Evolutionary conservation across 2,113 vertebrate species (phyloP).

Genomic region (Chloebia gouldiae): DNA sequence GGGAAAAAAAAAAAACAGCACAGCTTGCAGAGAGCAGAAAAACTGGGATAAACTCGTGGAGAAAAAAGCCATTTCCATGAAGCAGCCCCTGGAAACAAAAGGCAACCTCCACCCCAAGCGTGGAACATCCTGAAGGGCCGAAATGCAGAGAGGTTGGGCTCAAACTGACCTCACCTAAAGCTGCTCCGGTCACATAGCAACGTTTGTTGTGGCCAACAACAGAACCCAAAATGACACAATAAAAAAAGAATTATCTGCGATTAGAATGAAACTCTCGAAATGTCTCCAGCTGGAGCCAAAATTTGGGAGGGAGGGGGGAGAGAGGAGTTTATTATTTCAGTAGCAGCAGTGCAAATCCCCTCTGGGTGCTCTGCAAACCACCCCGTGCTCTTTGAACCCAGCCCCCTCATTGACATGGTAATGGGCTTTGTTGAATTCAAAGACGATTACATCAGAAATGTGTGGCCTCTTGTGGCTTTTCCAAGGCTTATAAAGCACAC

Average conservation of each 20-base stretch:
- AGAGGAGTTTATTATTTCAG: conserved; percentile 82
- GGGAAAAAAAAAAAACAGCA: background rate
- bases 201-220: conserved; percentile 64
- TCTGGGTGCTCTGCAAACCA: conserved; percentile 73
- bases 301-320: conserved; percentile 2
- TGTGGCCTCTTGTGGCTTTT: conserved; percentile 78
- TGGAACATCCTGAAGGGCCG: background rate
- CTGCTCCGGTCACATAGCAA: conserved; percentile 54
- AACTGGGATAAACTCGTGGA: background rate
- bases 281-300: conserved; percentile 66
- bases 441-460: conserved; percentile 84
- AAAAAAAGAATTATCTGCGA: conserved; percentile 77
- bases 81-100: background rate
- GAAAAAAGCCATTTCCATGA: background rate
- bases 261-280: conserved; percentile 69
- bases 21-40: conserved; percentile 4
- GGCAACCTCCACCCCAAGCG: background rate
- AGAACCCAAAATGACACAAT: conserved; percentile 70
- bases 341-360: conserved; percentile 77
- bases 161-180: background rate
- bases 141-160: conserved; percentile 11
- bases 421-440: conserved; percentile 85
- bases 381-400: conserved; percentile 63
- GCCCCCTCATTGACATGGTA: conserved; percentile 75
- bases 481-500: conserved; percentile 78